These are phyloP conservation scores for Diceros bicornis DNA, from an alignment of 2,797 vertebrate species.

Conservation along the genomic window DNA sequence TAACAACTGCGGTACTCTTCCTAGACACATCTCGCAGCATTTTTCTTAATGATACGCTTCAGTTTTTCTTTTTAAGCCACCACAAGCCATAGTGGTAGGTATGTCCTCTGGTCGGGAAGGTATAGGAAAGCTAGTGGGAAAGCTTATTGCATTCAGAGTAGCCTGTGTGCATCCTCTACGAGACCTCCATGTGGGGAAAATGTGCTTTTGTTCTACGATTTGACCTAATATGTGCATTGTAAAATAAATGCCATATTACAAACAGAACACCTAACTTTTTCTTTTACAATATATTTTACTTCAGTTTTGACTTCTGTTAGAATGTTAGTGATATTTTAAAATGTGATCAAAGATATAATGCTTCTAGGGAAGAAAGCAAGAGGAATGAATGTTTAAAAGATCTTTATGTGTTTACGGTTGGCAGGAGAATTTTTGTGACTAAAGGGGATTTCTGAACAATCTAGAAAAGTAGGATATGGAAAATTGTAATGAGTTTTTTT, in stretches of 20 bases:
- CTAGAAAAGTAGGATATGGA: background rate
- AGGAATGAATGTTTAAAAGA: background rate
- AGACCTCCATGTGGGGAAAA: conserved; percentile 47
- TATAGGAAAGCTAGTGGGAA: conserved; percentile 54
- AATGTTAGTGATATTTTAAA: conserved; percentile 80
- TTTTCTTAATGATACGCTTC: conserved; percentile 86
- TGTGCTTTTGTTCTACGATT: conserved; percentile 27
- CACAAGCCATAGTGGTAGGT: conserved; percentile 81
- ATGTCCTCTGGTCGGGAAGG: conserved; percentile 78
- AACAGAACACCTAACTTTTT: conserved; percentile 74
- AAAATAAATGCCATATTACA: conserved; percentile 73
- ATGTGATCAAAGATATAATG: conserved; percentile 39
- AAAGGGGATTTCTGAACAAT: background rate
- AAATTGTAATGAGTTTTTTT: background rate
- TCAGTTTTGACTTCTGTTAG: conserved; percentile 84
- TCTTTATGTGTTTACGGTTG: conserved; percentile 21
- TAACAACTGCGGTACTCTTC: conserved; percentile 73
- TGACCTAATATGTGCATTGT: conserved; percentile 70
- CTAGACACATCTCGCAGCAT: conserved; percentile 83
- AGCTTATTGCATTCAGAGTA: conserved; percentile 51
- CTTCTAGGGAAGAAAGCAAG: conserved; percentile 46
- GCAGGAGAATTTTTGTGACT: background rate
- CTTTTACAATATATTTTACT: conserved; percentile 77
- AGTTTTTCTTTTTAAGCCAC: conserved; percentile 82
- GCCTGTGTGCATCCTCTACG: conserved; percentile 67